Percentiles rank a stretch among this genome's conserved stretches.
Evolutionary conservation across 2,888 invertebrate genomes (phyloP).

Genomic region (Amphiduros pacificus): DNA sequence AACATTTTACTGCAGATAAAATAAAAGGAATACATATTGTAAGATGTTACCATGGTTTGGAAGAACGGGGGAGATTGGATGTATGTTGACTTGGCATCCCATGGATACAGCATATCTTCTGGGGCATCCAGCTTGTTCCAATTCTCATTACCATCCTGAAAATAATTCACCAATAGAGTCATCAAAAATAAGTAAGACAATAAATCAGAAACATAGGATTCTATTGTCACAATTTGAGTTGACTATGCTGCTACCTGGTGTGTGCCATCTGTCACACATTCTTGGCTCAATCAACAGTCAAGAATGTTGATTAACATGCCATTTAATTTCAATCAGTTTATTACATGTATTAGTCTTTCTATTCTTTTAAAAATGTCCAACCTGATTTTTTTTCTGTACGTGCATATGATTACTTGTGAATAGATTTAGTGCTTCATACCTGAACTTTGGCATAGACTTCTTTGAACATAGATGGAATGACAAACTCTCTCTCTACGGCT

Average conservation of each 20-base stretch:
- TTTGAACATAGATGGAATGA: conserved; percentile 95
- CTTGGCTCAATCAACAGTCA: too few relatives aligned
- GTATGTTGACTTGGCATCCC: conserved; percentile 89
- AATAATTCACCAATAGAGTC: background rate
- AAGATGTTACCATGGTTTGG: conserved; percentile 72
- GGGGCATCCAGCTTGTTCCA: conserved; percentile 86
- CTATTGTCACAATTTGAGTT: background rate
- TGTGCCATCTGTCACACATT: too few relatives aligned
- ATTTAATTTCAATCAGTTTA: too few relatives aligned
- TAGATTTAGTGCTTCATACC: conserved; percentile 40
- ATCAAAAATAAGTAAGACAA: conserved; percentile 5
- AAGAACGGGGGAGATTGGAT: conserved; percentile 97
- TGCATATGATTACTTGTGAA: too few relatives aligned
- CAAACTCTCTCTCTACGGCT: conserved; percentile 78
- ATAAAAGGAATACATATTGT: background rate
- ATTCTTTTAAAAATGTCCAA: too few relatives aligned
- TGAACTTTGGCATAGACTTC: conserved; percentile 83
- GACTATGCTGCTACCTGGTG: too few relatives aligned
- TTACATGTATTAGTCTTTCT: too few relatives aligned
- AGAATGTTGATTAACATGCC: too few relatives aligned
- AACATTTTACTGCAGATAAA: background rate
- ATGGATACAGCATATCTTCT: conserved; percentile 79
- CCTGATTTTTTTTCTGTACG: too few relatives aligned
- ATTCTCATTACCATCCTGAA: conserved; percentile 75
- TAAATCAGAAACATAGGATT: background rate